Evolutionary conservation across 2,888 invertebrate species (phyloP).

Genomic region (Tetranychus piercei): DNA sequence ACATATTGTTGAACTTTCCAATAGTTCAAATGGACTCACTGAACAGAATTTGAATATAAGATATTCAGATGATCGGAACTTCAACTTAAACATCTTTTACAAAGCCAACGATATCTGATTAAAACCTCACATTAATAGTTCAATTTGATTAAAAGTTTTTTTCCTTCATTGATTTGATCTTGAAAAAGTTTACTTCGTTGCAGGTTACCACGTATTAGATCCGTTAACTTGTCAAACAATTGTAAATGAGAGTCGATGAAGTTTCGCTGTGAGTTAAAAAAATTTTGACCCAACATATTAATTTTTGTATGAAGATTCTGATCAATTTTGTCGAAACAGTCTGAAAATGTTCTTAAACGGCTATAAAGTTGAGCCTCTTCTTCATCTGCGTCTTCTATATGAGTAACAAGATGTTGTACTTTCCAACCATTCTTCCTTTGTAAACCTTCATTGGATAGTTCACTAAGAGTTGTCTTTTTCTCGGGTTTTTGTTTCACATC

Average conservation of each 20-base stretch:
- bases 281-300: constrained; percentile 3
- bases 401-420: constrained; percentile 69
- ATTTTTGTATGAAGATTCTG: constrained; percentile 3
- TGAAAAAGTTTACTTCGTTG: constrained; percentile 79
- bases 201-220: constrained; percentile 48
- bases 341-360: constrained; percentile 15
- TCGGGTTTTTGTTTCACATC: constrained; percentile 79
- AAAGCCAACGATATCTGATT: constrained; percentile 81
- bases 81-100: constrained; percentile 86
- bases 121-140: constrained; percentile 81
- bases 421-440: constrained; percentile 88
- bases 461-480: constrained; percentile 60
- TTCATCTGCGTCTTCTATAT: constrained; percentile 63
- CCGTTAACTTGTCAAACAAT: constrained; percentile 18
- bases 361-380: constrained; percentile 9
- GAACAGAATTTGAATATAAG: constrained; percentile 37
- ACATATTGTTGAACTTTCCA: constrained; percentile 23
- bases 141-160: constrained; percentile 65
- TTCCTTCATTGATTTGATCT: constrained; percentile 74
- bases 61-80: constrained; percentile 88
- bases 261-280: neutral
- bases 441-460: constrained; percentile 70
- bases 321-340: constrained; percentile 17
- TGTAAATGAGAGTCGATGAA: neutral
- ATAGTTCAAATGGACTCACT: neutral